Evolutionary conservation across 2,888 invertebrate species (phyloP).

Genomic region (Esperia sulphurella): DNA sequence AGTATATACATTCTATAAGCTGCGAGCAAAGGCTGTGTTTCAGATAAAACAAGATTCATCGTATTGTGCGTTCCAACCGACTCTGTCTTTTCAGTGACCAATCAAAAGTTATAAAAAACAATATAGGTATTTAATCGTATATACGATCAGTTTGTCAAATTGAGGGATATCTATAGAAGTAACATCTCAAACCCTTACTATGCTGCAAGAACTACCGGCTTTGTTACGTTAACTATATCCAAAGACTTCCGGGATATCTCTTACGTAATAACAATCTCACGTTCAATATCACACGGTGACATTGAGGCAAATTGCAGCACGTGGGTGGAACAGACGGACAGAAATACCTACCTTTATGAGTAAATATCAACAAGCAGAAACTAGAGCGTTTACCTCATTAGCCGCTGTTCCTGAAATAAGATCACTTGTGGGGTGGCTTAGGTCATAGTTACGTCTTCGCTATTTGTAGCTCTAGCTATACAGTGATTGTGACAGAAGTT

Average conservation of each 20-base stretch:
- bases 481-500: not conserved
- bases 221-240: no score
- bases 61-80: no score
- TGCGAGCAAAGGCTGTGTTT: no score
- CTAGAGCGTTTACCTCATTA: conserved; percentile 41
- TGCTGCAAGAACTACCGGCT: no score
- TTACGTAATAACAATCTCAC: conserved; percentile 9
- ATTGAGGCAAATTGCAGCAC: conserved; percentile 32
- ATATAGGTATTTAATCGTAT: no score
- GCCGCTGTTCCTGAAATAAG: conserved; percentile 33
- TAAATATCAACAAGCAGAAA: conserved; percentile 25
- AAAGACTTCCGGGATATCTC: not conserved
- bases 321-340: conserved; percentile 27
- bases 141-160: no score
- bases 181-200: no score
- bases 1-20: no score
- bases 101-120: no score
- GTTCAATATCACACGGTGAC: conserved; percentile 34
- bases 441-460: conserved; percentile 27
- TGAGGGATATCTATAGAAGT: no score
- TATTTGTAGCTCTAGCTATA: conserved; percentile 29
- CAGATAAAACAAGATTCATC: no score
- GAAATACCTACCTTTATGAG: conserved; percentile 26
- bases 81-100: no score
- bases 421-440: conserved; percentile 25